Evolutionary conservation across 2,888 invertebrate species (phyloP).

Genomic region (Volucella bombylans): DNA sequence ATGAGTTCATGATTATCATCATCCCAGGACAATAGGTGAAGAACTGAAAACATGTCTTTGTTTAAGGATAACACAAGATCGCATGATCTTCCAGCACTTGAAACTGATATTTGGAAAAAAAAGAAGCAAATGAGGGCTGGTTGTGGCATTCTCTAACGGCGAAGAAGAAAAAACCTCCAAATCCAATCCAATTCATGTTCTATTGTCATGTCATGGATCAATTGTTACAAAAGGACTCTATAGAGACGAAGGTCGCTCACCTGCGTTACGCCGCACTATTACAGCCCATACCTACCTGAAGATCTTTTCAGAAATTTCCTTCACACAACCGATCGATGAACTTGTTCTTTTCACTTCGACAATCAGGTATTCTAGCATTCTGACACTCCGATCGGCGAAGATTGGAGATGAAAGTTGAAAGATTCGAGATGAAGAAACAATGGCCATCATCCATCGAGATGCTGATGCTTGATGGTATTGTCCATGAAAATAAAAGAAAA

Average conservation of each 20-base stretch:
- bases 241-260: conserved; percentile 65
- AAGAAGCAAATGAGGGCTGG: conserved; percentile 12
- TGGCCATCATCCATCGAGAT: conserved; percentile 2
- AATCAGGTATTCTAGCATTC: no score
- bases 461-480: conserved; percentile 49
- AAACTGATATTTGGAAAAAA: conserved; percentile 49
- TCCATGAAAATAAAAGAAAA: conserved; percentile 42
- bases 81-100: conserved; percentile 24
- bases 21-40: conserved; percentile 46
- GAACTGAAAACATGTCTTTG: conserved; percentile 64
- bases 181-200: conserved; percentile 64
- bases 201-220: conserved; percentile 58
- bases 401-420: conserved; percentile 15
- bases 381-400: neutral
- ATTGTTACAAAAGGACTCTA: conserved; percentile 60
- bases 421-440: conserved; percentile 36
- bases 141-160: no score
- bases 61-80: conserved; percentile 47
- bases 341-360: conserved; percentile 56
- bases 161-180: conserved; percentile 4
- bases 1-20: conserved; percentile 45
- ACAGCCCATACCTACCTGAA: conserved; percentile 45
- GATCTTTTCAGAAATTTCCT: conserved; percentile 47
- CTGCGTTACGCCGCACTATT: conserved; percentile 30
- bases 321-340: conserved; percentile 56